A percentile compares a stretch with the other conserved stretches of the same genome.
These are phyloP conservation scores for Eriocheir sinensis DNA, from an alignment of 1,140 invertebrate species.

Conservation along the genomic window DNA sequence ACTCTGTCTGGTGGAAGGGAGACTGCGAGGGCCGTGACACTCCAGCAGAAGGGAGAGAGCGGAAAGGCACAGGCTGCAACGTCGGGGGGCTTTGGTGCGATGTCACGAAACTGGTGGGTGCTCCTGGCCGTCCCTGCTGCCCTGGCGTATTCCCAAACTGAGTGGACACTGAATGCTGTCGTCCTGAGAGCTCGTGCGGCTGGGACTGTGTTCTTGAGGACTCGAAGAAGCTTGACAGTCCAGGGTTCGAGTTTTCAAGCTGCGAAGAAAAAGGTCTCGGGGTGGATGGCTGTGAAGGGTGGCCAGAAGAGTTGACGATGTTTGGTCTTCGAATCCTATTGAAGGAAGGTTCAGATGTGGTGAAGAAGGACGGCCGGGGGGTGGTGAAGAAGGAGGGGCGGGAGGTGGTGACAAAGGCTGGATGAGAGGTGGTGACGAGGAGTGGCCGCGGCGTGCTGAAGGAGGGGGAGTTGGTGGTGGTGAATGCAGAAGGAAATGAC, in stretches of 20 bases:
- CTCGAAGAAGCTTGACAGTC: background rate
- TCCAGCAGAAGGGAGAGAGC: background rate
- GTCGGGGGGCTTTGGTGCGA: background rate
- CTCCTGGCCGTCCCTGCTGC: background rate
- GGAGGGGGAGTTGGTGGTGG: background rate
- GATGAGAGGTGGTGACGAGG: slow-evolving; percentile 16
- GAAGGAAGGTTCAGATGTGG: too few relatives aligned
- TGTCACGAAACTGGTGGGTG: background rate
- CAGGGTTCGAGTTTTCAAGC: too few relatives aligned
- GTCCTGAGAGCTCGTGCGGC: too few relatives aligned
- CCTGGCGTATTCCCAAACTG: too few relatives aligned
- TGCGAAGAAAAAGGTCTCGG: too few relatives aligned
- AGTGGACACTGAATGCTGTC: too few relatives aligned
- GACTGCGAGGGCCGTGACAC: background rate
- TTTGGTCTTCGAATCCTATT: background rate
- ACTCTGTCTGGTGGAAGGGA: background rate
- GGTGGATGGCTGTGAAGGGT: background rate
- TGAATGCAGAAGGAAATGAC: background rate
- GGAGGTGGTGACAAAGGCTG: background rate
- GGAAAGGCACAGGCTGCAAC: background rate
- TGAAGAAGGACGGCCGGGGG: background rate
- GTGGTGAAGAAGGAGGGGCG: background rate
- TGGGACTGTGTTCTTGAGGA: background rate
- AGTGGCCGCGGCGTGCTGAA: background rate
- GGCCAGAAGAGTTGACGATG: background rate